phyloP scores from a whole-genome alignment of 2,888 invertebrate species.

The Epiperipatus broadwayi region DNA sequence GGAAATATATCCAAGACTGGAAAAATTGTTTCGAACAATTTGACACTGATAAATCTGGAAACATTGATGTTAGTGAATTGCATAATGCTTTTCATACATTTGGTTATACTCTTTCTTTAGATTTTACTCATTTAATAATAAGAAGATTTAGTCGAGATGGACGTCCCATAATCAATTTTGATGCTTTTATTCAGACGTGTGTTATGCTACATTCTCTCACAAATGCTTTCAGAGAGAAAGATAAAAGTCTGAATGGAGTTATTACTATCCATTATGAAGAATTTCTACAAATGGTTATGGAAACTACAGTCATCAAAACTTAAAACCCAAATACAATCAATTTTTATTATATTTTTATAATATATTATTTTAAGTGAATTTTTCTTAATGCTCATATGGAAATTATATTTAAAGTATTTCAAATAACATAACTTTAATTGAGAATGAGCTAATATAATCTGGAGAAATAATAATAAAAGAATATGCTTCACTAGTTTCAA shows the following conservation, averaged over 20 bases:
- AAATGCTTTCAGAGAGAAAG: constrained; percentile 27
- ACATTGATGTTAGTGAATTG: constrained; percentile 26
- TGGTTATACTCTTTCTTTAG: constrained; percentile 27
- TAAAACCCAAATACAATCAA: too few relatives aligned
- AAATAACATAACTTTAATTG: too few relatives aligned
- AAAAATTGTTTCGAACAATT: constrained; percentile 29
- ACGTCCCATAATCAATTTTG: constrained; percentile 25
- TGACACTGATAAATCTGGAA: constrained; percentile 29
- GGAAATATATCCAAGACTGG: constrained; percentile 31
- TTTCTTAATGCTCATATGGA: too few relatives aligned
- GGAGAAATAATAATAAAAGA: too few relatives aligned
- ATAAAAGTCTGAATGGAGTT: constrained; percentile 22
- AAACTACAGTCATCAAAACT: too few relatives aligned
- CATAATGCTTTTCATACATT: constrained; percentile 26
- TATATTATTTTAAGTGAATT: too few relatives aligned
- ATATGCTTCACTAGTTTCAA: too few relatives aligned
- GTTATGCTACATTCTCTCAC: constrained; percentile 29
- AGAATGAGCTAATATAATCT: too few relatives aligned
- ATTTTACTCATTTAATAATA: constrained; percentile 24
- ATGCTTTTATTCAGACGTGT: constrained; percentile 30
- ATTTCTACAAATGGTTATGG: constrained; percentile 27
- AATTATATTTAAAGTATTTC: too few relatives aligned
- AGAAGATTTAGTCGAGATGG: constrained; percentile 25
- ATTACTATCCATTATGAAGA: constrained; percentile 27
- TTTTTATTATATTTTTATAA: too few relatives aligned